phyloP scores from a whole-genome alignment of 2,888 invertebrate genomes.

The Stenurella melanura region DNA sequence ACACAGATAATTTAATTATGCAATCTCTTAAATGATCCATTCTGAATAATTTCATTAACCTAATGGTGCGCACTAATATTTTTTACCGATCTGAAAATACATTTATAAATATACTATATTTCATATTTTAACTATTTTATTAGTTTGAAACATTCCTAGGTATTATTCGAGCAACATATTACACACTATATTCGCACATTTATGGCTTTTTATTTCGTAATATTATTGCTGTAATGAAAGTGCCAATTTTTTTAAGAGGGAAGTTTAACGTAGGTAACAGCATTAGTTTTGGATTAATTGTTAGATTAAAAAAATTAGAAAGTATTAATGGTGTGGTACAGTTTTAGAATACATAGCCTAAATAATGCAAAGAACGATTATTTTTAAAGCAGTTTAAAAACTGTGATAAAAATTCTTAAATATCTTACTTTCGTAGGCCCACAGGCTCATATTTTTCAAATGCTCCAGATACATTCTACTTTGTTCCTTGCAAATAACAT shows the following conservation, averaged over 20 bases:
- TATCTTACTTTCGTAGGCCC: constrained; percentile 77
- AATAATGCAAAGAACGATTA: too few relatives aligned
- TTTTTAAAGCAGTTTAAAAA: too few relatives aligned
- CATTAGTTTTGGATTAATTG: not conserved
- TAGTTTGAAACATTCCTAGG: too few relatives aligned
- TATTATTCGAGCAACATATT: not conserved
- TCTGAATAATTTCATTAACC: too few relatives aligned
- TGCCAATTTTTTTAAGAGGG: not conserved
- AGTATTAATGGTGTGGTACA: not conserved
- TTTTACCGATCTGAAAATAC: too few relatives aligned
- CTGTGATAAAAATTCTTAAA: too few relatives aligned
- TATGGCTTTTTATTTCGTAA: not conserved
- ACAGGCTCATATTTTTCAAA: constrained; percentile 76
- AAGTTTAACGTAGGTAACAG: not conserved
- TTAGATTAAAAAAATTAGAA: not conserved
- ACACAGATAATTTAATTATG: too few relatives aligned
- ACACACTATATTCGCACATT: not conserved
- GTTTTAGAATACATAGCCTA: not conserved
- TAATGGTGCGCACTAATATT: too few relatives aligned
- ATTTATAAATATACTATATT: too few relatives aligned
- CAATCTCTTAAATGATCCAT: too few relatives aligned
- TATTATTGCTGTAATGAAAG: not conserved
- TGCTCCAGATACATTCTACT: constrained; percentile 62
- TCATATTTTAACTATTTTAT: not conserved
- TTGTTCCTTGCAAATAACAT: constrained; percentile 63